phyloP scores from a whole-genome alignment of 1,140 invertebrate genomes.

The Melanaphis sacchari region DNA sequence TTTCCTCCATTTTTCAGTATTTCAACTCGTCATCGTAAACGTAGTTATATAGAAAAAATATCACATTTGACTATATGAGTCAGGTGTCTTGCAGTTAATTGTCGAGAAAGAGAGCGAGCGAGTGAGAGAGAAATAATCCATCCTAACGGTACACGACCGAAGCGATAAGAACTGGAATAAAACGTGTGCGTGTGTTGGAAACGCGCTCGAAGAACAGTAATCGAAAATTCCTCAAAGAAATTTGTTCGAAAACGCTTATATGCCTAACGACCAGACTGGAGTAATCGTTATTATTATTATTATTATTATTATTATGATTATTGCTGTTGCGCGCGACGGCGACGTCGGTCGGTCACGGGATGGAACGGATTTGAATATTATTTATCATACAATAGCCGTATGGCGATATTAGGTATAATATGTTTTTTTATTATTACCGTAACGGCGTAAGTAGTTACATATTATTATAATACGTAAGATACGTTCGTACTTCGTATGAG shows the following conservation, averaged over 20 bases:
- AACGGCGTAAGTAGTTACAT: too few species aligned
- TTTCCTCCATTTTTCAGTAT: not conserved
- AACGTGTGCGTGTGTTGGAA: not conserved
- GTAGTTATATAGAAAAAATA: not conserved
- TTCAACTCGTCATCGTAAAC: not conserved
- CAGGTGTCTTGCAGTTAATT: not conserved
- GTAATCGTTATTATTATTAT: too few species aligned
- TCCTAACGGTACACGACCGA: not conserved
- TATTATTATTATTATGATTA: too few species aligned
- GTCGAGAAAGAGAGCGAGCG: not conserved
- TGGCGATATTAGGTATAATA: not conserved
- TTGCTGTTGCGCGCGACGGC: too few species aligned
- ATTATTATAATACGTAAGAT: too few species aligned
- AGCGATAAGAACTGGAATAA: slow-evolving; percentile 39
- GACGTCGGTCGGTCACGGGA: not conserved
- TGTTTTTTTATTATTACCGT: not conserved
- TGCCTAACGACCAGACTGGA: too few species aligned
- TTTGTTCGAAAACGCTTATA: not conserved
- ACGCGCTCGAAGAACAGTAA: not conserved
- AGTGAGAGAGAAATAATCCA: not conserved
- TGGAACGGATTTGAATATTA: not conserved
- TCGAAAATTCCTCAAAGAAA: not conserved
- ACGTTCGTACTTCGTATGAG: too few species aligned
- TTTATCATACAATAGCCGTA: not conserved
- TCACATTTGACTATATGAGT: not conserved